These are phyloP conservation scores for Formicarius rufipectus DNA, from an alignment of 2,113 vertebrate species.

Conservation along the genomic window DNA sequence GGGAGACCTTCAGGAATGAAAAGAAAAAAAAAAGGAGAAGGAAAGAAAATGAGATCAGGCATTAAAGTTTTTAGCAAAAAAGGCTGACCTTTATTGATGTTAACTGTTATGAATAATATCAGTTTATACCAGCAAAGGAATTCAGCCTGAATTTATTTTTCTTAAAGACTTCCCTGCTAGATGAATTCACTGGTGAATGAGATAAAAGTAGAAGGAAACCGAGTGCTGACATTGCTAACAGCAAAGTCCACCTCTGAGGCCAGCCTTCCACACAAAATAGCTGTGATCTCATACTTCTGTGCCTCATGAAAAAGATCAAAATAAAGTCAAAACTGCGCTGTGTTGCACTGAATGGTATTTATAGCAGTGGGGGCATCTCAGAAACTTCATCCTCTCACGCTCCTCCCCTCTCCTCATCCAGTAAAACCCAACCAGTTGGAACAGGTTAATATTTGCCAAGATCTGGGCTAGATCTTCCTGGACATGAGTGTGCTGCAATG, in stretches of 20 bases:
- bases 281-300: conserved; percentile 6
- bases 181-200: not conserved
- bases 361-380: not conserved
- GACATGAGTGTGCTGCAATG: not conserved
- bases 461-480: not conserved
- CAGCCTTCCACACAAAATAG: not conserved
- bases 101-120: conserved; percentile 18
- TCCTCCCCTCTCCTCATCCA: not conserved
- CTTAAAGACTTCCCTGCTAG: not conserved
- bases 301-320: not conserved
- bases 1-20: accelerated
- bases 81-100: not conserved
- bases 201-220: conserved; percentile 24
- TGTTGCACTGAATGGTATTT: not conserved
- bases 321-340: not conserved
- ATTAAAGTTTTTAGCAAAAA: not conserved
- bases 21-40: not conserved
- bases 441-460: not conserved
- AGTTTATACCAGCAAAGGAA: not conserved
- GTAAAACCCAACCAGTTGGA: not conserved
- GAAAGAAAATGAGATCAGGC: not conserved
- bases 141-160: conserved; percentile 35
- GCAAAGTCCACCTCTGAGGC: not conserved
- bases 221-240: not conserved
- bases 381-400: not conserved